phyloP scores from a whole-genome alignment of 2,113 vertebrate species.

The Columba livia region DNA sequence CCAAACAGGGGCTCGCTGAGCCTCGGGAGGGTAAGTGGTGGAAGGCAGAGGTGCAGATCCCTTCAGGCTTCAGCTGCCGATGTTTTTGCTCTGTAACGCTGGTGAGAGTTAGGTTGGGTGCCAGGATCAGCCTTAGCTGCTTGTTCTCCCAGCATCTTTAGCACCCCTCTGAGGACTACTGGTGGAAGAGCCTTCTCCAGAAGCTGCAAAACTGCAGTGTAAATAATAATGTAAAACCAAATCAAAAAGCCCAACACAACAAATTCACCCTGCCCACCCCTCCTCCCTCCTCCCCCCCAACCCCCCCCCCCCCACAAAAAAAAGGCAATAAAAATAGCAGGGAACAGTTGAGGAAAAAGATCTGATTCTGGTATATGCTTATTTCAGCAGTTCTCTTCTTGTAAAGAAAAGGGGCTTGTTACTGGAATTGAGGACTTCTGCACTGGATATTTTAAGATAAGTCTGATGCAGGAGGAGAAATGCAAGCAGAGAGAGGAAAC shows the following conservation, averaged over 20 bases:
- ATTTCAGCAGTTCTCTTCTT: not conserved
- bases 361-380: not conserved
- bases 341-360: not conserved
- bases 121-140: not conserved
- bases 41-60: not conserved
- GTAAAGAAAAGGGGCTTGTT: not conserved
- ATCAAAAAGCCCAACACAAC: not conserved
- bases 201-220: not conserved
- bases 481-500: not conserved
- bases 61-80: slow-evolving; percentile 46
- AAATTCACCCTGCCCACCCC: not conserved
- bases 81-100: not conserved
- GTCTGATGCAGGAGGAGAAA: not conserved
- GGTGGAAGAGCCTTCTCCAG: not conserved
- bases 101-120: slow-evolving; percentile 41
- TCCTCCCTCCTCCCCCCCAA: no score
- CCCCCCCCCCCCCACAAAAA: not conserved
- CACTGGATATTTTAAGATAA: not conserved
- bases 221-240: not conserved
- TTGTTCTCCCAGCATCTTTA: not conserved
- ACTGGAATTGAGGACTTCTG: not conserved
- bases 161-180: not conserved
- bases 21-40: slow-evolving; percentile 81
- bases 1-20: slow-evolving; percentile 69
- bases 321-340: not conserved